Base-by-base conservation (phyloP, 2,113 vertebrate species). In the Elephas maximus region DNA sequence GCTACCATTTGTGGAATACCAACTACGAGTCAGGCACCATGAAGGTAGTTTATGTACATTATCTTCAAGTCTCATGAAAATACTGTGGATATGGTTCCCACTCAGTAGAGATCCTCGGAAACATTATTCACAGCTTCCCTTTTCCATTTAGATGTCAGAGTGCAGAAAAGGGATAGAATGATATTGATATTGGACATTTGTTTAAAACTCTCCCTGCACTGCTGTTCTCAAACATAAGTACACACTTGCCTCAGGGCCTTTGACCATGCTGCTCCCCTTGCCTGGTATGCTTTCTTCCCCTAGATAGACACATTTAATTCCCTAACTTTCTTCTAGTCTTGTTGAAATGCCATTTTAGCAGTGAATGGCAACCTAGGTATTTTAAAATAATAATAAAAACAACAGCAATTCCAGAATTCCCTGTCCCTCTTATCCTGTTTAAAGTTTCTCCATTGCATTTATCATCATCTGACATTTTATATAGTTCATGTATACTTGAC, bases 391-490 rank as follows among this genome's bases (percentile, higher is more conserved):
- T 7, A 67, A 78, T 14, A n/a, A 69, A 18, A 74, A 74, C 14
- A 41, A 62, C 21, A 26, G 48, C 45, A 45, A 48, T n/a, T 45
- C 28, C 41, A 51, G 18, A 45, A 67, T 41, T 67, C 57, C 28
- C 23, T 81, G 11, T 45, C 33, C 21, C 8, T 69, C 12, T 82
- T 71, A 48, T 1, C 8, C 24, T 83, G 30, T 28, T 26, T 69
- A 60, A 67, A 67, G 69, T 78, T 78, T 69, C 18, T 76, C 17
- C 69, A 15, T n/a, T 83, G 62, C 51, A 45, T 84, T 79, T 73
- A n/a, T 63, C 73, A 41, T 71, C 48, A n/a, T 71, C n/a, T 78
- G 15, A 48, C 21, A 30, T 94, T 96, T 94, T 84, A 44, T 17
- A 30, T 28, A 53, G 48, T 8, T 65, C 51, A 5, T 33, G 20